Conservation (phyloP, 2,888 invertebrate species). For the Atherix ibis region DNA sequence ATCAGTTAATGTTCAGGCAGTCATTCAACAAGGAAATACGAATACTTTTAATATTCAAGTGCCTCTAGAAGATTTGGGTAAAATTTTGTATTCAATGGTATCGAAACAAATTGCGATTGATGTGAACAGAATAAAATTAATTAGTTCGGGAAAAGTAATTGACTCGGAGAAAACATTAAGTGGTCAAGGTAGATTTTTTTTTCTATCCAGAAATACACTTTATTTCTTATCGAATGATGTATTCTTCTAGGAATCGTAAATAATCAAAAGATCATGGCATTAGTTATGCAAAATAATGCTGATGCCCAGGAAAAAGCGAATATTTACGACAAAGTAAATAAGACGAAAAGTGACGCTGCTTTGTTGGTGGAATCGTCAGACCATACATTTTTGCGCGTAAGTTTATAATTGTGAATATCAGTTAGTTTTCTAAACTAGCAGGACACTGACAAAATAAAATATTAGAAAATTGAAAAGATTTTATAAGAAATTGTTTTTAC, state of each 20-base stretch:
- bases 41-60: no score
- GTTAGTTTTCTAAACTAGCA: no score
- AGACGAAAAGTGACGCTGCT: slow-evolving; percentile 39
- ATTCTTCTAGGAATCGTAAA: slow-evolving; percentile 37
- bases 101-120: no score
- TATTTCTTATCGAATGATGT: neutral
- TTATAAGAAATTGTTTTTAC: no score
- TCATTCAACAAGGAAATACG: no score
- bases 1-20: slow-evolving; percentile 51
- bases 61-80: no score
- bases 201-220: neutral
- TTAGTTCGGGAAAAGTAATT: slow-evolving; percentile 49
- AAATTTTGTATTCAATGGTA: no score
- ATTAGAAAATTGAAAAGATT: no score
- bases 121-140: slow-evolving; percentile 51
- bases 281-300: slow-evolving; percentile 34
- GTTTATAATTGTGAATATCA: no score
- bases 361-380: slow-evolving; percentile 33
- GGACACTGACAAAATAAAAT: no score
- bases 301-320: slow-evolving; percentile 36
- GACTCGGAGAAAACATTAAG: slow-evolving; percentile 35
- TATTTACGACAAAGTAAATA: slow-evolving; percentile 39
- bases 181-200: slow-evolving; percentile 34
- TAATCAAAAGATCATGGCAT: slow-evolving; percentile 50
- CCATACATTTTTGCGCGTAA: no score